Conservation (phyloP, 1,140 invertebrate genomes). For the Camponotus vicinus region DNA sequence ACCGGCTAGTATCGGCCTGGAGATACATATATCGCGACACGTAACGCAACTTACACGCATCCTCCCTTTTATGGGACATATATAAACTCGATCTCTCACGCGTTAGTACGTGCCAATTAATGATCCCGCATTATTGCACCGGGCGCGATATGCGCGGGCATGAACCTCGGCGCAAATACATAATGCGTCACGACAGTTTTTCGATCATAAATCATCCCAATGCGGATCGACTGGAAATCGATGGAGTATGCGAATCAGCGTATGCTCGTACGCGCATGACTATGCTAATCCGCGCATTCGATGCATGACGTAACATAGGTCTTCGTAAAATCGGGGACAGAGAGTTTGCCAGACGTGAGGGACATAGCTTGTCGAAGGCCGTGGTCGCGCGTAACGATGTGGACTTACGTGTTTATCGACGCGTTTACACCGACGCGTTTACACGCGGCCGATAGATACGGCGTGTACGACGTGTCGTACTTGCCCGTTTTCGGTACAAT, state of each 20-base stretch:
- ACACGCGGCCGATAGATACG: conserved; percentile 57
- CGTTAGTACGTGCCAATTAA: neutral
- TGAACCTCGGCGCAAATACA: conserved; percentile 2
- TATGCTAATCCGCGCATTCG: conserved; percentile 62
- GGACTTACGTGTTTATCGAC: conserved; percentile 76
- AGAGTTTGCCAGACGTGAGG: conserved; percentile 66
- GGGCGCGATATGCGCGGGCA: neutral
- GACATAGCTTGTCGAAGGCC: conserved; percentile 66
- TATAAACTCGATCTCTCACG: neutral
- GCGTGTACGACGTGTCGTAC: conserved; percentile 27
- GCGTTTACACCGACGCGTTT: conserved; percentile 71
- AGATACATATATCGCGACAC: neutral
- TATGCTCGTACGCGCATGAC: conserved; percentile 42
- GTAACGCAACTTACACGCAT: neutral
- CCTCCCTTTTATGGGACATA: conserved; percentile 1
- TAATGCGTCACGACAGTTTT: conserved; percentile 7
- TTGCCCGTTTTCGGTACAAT: conserved; percentile 36
- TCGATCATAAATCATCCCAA: conserved; percentile 28
- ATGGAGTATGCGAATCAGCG: conserved; percentile 17
- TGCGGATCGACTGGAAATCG: conserved; percentile 7
- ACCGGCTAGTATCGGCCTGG: neutral
- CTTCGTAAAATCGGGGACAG: conserved; percentile 68
- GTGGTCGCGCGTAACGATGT: conserved; percentile 75
- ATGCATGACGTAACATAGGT: conserved; percentile 61
- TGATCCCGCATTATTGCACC: too few species aligned